Conservation (phyloP, 2,797 vertebrate genomes). For the Cynodonichthys magdalenae region DNA sequence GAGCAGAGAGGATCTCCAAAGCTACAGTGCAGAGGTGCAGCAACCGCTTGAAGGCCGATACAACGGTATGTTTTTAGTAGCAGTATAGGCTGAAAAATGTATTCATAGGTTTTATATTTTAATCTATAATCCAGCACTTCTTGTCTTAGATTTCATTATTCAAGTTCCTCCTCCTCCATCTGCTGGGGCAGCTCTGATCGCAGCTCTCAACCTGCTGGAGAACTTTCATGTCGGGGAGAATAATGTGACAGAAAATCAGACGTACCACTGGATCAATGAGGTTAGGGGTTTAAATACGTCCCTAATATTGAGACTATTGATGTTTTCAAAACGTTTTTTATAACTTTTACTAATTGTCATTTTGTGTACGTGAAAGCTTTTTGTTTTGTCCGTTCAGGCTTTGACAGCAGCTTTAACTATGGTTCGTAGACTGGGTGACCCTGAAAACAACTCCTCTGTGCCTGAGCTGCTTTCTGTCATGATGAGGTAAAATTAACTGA, state of each 20-base stretch:
- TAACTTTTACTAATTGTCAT: not conserved
- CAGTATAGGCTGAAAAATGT: not conserved
- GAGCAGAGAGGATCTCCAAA: slow-evolving; percentile 85
- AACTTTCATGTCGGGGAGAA: slow-evolving; percentile 81
- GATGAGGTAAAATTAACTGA: slow-evolving; percentile 78
- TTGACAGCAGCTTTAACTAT: slow-evolving; percentile 83
- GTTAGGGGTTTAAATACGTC: slow-evolving; percentile 50
- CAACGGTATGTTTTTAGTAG: slow-evolving; percentile 77
- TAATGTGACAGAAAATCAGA: slow-evolving; percentile 66
- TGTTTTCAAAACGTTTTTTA: not conserved
- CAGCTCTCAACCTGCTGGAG: slow-evolving; percentile 85
- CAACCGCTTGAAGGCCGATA: slow-evolving; percentile 81
- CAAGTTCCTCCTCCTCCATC: slow-evolving; percentile 85
- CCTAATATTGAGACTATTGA: not conserved
- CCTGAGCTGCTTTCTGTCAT: slow-evolving; percentile 79
- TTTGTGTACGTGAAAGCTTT: not conserved
- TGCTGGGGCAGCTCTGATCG: slow-evolving; percentile 83
- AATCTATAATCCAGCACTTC: not conserved
- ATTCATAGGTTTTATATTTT: not conserved
- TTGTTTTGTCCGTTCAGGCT: slow-evolving; percentile 65
- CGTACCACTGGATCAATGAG: slow-evolving; percentile 83
- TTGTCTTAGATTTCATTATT: slow-evolving; percentile 83
- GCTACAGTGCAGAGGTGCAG: slow-evolving; percentile 81
- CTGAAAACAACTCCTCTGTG: slow-evolving; percentile 76
- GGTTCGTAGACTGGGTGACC: slow-evolving; percentile 81